phyloP scores from a whole-genome alignment of 2,113 vertebrate species.

The Gallinago paraguaiae region DNA sequence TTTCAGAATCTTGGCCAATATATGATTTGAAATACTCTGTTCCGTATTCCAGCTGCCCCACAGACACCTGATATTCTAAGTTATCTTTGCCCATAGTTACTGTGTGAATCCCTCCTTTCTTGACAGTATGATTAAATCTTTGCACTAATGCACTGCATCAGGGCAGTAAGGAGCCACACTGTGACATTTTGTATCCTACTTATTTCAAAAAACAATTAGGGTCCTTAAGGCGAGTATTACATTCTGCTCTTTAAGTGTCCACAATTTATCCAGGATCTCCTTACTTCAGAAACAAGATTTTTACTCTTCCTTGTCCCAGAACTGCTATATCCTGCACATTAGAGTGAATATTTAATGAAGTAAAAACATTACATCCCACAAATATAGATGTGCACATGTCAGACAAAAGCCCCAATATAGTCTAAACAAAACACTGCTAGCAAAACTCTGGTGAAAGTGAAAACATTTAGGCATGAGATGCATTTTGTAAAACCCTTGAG shows the following conservation, averaged over 20 bases:
- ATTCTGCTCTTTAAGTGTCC: neutral
- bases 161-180: neutral
- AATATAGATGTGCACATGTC: neutral
- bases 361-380: neutral
- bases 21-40: neutral
- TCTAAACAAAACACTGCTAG: neutral
- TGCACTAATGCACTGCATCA: neutral
- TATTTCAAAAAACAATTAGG: conserved; percentile 4
- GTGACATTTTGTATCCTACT: neutral
- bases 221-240: neutral
- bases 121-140: neutral
- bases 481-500: neutral
- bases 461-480: neutral
- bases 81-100: neutral
- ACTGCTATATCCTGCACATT: neutral
- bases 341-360: neutral
- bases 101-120: neutral
- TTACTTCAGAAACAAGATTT: neutral
- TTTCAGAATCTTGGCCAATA: neutral
- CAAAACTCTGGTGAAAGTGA: neutral
- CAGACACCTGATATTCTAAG: neutral
- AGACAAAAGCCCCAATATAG: neutral
- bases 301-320: neutral
- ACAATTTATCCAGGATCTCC: neutral
- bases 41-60: neutral